A percentile compares a stretch with the other conserved stretches of the same genome.
phyloP scores from a whole-genome alignment of 2,888 invertebrate species.

The Phortica magna region DNA sequence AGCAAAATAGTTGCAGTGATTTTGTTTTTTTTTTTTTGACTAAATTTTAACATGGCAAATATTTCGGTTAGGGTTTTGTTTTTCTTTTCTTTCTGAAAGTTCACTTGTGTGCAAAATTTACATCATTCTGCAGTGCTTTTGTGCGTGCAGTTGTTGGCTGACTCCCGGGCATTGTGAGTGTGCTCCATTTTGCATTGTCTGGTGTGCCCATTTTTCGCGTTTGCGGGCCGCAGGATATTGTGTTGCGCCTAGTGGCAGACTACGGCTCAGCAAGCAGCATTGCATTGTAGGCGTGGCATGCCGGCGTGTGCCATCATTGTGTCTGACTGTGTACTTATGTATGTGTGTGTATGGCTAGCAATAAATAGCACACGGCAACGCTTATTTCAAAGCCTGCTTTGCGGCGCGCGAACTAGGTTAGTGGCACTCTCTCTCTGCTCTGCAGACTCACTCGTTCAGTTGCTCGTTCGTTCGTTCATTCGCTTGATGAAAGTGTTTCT shows the following conservation, averaged over 20 bases:
- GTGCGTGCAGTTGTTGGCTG: neutral
- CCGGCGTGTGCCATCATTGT: conserved; percentile 6
- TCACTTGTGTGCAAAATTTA: too few species aligned
- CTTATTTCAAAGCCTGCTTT: conserved; percentile 36
- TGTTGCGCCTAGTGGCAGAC: too few species aligned
- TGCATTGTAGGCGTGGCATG: conserved; percentile 28
- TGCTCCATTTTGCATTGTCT: conserved; percentile 5
- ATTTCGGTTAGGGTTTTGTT: neutral
- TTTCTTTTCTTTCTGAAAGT: neutral
- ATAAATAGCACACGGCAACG: conserved; percentile 25
- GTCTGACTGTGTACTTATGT: neutral
- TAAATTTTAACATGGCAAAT: too few species aligned
- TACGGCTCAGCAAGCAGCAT: too few species aligned
- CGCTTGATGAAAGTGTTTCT: conserved; percentile 61
- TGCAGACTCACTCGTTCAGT: neutral
- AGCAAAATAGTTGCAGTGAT: neutral
- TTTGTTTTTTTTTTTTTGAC: neutral
- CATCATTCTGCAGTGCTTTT: neutral
- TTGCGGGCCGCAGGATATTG: neutral
- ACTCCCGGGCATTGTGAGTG: neutral
- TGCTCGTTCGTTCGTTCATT: conserved; percentile 55
- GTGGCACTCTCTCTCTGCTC: conserved; percentile 53
- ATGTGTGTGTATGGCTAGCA: conserved; percentile 37
- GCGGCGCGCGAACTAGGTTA: conserved; percentile 63
- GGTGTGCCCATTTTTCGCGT: neutral